Percentiles rank a stretch among this genome's conserved stretches.
These are phyloP conservation scores for Ammodytes marinus DNA, from an alignment of 2,113 vertebrate species.

Conservation along the genomic window DNA sequence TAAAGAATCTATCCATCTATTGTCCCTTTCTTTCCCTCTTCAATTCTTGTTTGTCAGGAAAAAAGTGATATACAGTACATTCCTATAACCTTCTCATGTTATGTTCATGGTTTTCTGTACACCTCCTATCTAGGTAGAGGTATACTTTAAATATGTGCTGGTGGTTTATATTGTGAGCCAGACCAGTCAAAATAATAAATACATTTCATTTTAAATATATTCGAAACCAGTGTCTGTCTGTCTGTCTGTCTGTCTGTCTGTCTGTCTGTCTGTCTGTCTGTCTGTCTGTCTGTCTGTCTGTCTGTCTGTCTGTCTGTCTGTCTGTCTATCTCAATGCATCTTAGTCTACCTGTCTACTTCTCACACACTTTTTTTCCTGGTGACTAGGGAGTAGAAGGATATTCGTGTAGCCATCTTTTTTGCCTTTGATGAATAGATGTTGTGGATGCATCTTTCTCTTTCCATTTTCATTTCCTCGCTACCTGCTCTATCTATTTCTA, in stretches of 20 bases:
- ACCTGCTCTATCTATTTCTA: constrained; percentile 29
- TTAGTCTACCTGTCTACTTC: not conserved
- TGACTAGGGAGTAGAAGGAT: not conserved
- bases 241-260: no score
- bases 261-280: no score
- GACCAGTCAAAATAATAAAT: not conserved
- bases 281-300: no score
- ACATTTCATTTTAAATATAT: not conserved
- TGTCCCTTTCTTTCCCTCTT: not conserved
- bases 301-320: no score
- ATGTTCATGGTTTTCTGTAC: not conserved
- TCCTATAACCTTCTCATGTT: no score
- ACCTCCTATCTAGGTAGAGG: not conserved
- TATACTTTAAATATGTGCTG: not conserved
- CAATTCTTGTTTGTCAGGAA: not conserved
- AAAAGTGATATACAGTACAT: not conserved
- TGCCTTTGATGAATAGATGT: not conserved
- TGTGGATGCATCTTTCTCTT: not conserved
- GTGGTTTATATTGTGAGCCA: not conserved
- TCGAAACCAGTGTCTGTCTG: not conserved
- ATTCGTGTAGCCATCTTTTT: not conserved
- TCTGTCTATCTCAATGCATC: not conserved
- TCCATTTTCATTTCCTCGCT: not conserved
- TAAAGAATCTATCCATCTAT: not conserved
- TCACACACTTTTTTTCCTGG: not conserved